phyloP scores from a whole-genome alignment of 2,797 vertebrate genomes.

The Rhabdomys pumilio region DNA sequence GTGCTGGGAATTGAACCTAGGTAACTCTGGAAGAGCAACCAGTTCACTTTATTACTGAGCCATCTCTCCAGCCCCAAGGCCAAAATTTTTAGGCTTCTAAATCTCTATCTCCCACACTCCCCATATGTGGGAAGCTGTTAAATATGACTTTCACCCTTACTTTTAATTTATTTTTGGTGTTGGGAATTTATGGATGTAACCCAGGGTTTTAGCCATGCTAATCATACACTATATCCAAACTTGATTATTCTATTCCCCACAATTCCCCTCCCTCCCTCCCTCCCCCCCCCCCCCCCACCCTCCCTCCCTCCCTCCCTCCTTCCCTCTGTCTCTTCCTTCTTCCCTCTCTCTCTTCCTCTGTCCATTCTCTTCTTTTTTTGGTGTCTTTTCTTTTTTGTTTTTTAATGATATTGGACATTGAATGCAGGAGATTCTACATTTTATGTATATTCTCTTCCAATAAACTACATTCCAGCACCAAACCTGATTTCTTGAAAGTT shows the following conservation, averaged over 20 bases:
- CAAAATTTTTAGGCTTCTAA: background rate
- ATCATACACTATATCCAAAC: background rate
- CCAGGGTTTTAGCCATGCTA: background rate
- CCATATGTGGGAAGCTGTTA: background rate
- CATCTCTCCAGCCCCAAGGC: background rate
- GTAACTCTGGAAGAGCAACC: background rate
- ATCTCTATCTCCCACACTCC: background rate
- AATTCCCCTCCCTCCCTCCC: background rate
- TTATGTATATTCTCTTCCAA: background rate
- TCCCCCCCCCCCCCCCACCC: rapidly evolving
- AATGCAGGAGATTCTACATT: background rate
- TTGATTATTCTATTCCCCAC: background rate
- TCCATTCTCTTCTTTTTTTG: background rate
- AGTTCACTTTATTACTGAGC: background rate
- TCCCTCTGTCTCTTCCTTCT: rapidly evolving
- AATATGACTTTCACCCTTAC: background rate
- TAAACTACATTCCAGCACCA: background rate
- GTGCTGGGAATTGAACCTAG: background rate
- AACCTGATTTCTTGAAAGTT: background rate
- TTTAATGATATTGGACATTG: background rate
- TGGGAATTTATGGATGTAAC: background rate
- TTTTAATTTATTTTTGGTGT: background rate
- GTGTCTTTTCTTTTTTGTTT: background rate
- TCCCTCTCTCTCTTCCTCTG: too few relatives aligned
- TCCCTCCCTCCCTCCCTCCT: rapidly evolving